Conservation (phyloP, 2,888 invertebrate species). For the Eilema depressum region DNA sequence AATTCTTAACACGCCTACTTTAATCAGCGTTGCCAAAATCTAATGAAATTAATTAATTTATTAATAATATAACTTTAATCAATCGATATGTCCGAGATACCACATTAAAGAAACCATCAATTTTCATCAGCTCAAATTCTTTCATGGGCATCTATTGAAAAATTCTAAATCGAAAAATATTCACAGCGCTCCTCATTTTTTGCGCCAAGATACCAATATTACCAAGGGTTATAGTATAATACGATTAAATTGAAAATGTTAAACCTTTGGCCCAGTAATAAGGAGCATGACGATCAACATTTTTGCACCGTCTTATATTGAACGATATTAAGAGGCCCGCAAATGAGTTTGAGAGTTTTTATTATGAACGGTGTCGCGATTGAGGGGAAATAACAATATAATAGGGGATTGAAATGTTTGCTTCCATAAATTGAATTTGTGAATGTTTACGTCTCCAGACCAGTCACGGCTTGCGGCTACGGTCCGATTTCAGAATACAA, state of each 20-base stretch:
- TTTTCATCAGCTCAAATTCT: slow-evolving; percentile 53
- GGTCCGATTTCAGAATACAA: slow-evolving; percentile 22
- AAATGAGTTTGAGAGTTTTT: slow-evolving; percentile 61
- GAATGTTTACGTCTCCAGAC: slow-evolving; percentile 19
- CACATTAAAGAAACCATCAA: slow-evolving; percentile 39
- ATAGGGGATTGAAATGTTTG: slow-evolving; percentile 54
- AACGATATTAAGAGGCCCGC: slow-evolving; percentile 60
- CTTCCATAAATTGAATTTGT: slow-evolving; percentile 44
- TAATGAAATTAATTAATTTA: neutral
- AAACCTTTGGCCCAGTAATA: slow-evolving; percentile 76
- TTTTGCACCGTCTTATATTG: slow-evolving; percentile 78
- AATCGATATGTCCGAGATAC: slow-evolving; percentile 30
- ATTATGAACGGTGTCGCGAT: slow-evolving; percentile 56
- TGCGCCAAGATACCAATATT: slow-evolving; percentile 68
- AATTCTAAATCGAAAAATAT: slow-evolving; percentile 48
- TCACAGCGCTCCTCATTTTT: slow-evolving; percentile 49
- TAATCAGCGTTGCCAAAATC: neutral
- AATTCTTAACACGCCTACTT: neutral
- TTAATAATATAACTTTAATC: slow-evolving; percentile 4
- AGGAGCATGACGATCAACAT: slow-evolving; percentile 81
- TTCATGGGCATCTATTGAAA: slow-evolving; percentile 51
- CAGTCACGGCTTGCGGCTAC: slow-evolving; percentile 20
- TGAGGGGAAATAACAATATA: slow-evolving; percentile 54
- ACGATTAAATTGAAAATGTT: slow-evolving; percentile 82
- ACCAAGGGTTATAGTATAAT: slow-evolving; percentile 76